phyloP scores from a whole-genome alignment of 2,113 vertebrate genomes.

The Rissa tridactyla region DNA sequence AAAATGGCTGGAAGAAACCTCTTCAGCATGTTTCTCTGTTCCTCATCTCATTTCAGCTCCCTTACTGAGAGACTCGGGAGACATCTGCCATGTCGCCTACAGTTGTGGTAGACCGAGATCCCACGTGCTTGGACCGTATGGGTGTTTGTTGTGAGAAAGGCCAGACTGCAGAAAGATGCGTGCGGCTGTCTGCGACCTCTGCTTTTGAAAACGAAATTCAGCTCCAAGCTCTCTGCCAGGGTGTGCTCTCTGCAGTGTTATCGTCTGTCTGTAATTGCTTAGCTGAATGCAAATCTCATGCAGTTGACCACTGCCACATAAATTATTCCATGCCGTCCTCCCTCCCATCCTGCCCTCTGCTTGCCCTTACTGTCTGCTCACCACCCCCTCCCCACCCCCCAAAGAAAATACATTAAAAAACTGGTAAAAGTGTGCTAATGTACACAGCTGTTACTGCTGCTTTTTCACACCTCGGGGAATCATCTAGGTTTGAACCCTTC shows the following conservation, averaged over 20 bases:
- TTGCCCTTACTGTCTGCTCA: neutral
- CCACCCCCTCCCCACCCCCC: fast-evolving
- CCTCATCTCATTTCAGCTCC: neutral
- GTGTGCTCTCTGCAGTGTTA: neutral
- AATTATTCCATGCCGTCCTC: neutral
- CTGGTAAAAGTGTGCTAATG: neutral
- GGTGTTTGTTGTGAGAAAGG: neutral
- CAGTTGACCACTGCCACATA: neutral
- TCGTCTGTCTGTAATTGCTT: neutral
- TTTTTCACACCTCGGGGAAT: neutral
- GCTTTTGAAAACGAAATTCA: neutral
- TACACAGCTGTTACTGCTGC: neutral
- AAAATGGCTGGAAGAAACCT: neutral
- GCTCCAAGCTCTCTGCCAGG: neutral
- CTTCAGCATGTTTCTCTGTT: neutral
- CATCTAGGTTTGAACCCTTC: neutral
- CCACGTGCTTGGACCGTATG: fast-evolving
- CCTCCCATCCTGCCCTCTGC: neutral
- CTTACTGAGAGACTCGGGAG: neutral
- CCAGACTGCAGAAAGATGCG: neutral
- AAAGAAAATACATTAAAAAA: neutral
- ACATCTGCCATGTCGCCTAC: too few species aligned
- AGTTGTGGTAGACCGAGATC: neutral
- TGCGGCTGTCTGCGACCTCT: neutral
- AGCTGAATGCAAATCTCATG: neutral